phyloP scores from a whole-genome alignment of 64 coral and sea anemone genomes.

The Stichodactyla mertensii region DNA sequence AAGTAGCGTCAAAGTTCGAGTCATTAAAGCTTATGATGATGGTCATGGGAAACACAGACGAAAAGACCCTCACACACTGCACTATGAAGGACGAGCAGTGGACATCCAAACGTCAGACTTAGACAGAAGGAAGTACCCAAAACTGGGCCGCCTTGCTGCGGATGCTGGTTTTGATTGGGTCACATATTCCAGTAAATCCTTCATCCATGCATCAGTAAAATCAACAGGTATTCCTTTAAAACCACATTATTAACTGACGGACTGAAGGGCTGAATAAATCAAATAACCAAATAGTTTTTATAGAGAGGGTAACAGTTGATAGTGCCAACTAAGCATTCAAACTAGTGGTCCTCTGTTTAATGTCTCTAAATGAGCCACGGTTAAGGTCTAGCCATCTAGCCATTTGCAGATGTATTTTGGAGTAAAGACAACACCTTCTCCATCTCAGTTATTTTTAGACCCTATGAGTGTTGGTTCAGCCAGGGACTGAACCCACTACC shows the following conservation, averaged over 20 bases:
- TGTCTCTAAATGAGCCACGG: too few species aligned
- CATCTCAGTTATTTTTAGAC: too few species aligned
- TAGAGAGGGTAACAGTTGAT: too few species aligned
- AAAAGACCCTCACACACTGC: slow-evolving; percentile 21
- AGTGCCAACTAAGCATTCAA: too few species aligned
- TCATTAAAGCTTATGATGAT: slow-evolving; percentile 50
- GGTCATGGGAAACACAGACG: slow-evolving; percentile 17
- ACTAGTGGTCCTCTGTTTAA: too few species aligned
- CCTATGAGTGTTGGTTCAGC: too few species aligned
- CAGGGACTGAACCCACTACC: too few species aligned
- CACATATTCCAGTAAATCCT: slow-evolving; percentile 43
- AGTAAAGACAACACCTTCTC: too few species aligned
- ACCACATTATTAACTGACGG: background rate
- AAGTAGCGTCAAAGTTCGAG: slow-evolving; percentile 47
- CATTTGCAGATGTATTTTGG: too few species aligned
- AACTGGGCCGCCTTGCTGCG: slow-evolving; percentile 47
- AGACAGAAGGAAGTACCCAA: slow-evolving; percentile 47
- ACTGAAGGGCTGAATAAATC: too few species aligned
- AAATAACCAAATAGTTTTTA: too few species aligned
- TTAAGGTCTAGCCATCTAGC: too few species aligned
- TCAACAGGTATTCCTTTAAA: slow-evolving; percentile 17
- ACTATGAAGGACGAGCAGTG: slow-evolving; percentile 77
- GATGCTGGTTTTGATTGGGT: slow-evolving; percentile 89
- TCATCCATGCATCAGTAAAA: slow-evolving; percentile 81
- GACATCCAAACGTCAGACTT: slow-evolving; percentile 69